Evolutionary conservation across 1,140 invertebrate genomes (phyloP).

Genomic region (Tetramorium alpestre): DNA sequence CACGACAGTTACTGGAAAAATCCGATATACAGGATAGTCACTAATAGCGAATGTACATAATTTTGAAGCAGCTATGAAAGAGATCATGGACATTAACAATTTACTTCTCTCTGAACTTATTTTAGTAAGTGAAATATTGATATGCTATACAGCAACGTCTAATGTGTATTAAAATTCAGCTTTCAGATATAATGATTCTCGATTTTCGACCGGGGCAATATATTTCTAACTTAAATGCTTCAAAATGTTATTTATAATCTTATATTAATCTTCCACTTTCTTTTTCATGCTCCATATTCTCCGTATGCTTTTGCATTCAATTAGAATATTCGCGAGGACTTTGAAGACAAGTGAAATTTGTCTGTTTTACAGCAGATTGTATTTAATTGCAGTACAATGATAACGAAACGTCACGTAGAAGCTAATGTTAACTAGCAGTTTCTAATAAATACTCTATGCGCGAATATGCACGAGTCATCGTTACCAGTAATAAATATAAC

Average conservation of each 20-base stretch:
- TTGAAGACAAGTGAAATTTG: background rate
- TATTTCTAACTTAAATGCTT: background rate
- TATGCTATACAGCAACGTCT: background rate
- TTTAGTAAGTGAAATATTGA: conserved; percentile 10
- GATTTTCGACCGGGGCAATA: background rate
- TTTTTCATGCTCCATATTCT: too few relatives aligned
- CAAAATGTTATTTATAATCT: conserved; percentile 12
- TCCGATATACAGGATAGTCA: background rate
- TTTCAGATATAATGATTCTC: background rate
- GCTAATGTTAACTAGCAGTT: background rate
- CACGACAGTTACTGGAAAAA: background rate
- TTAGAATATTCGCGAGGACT: background rate
- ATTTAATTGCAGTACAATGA: background rate
- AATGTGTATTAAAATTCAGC: conserved; percentile 18
- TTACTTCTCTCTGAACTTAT: background rate
- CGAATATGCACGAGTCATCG: background rate
- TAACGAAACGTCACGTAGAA: background rate
- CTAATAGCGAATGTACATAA: background rate
- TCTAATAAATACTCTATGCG: background rate
- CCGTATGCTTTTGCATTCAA: background rate
- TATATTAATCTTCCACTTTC: background rate
- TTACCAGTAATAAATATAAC: background rate
- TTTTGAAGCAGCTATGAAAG: background rate
- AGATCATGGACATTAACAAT: conserved; percentile 2
- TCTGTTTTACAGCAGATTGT: background rate